These are phyloP conservation scores for Pseudomyrmex sp. DNA, from an alignment of 1,140 invertebrate genomes.

Conservation along the genomic window DNA sequence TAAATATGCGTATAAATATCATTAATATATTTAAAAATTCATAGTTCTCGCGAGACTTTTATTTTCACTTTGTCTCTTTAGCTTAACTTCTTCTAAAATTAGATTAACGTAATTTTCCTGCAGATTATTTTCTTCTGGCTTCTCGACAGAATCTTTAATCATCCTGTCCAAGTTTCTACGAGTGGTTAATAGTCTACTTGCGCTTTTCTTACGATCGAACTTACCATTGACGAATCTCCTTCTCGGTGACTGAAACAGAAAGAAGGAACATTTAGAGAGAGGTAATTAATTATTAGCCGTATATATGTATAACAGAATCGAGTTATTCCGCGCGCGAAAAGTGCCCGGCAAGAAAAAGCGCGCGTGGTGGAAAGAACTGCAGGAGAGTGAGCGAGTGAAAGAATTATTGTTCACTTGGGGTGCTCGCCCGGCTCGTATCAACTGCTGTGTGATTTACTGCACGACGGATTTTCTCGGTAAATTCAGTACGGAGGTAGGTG, in stretches of 20 bases:
- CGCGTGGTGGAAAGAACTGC: not conserved
- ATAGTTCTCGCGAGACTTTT: too few species aligned
- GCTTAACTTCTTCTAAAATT: not conserved
- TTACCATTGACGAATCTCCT: constrained; percentile 94
- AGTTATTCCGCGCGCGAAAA: constrained; percentile 36
- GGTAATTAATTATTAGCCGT: constrained; percentile 37
- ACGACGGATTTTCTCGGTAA: constrained; percentile 55
- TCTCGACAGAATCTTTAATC: constrained; percentile 21
- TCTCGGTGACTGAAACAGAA: constrained; percentile 93
- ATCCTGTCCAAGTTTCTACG: constrained; percentile 12
- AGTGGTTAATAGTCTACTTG: not conserved
- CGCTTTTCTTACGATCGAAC: constrained; percentile 76
- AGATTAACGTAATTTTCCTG: not conserved
- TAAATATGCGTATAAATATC: constrained; percentile 5
- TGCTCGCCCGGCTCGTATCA: constrained; percentile 48
- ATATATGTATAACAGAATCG: constrained; percentile 11
- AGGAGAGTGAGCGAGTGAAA: not conserved
- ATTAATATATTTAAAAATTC: too few species aligned
- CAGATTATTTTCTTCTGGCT: not conserved
- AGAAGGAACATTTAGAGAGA: constrained; percentile 65
- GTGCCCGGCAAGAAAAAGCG: constrained; percentile 28
- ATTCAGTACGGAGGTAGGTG: constrained; percentile 36
- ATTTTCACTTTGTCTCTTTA: too few species aligned
- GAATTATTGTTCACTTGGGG: constrained; percentile 47
- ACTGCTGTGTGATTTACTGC: constrained; percentile 53